These are phyloP conservation scores for Adelphocoris suturalis DNA, from an alignment of 2,888 invertebrate genomes.

Conservation along the genomic window DNA sequence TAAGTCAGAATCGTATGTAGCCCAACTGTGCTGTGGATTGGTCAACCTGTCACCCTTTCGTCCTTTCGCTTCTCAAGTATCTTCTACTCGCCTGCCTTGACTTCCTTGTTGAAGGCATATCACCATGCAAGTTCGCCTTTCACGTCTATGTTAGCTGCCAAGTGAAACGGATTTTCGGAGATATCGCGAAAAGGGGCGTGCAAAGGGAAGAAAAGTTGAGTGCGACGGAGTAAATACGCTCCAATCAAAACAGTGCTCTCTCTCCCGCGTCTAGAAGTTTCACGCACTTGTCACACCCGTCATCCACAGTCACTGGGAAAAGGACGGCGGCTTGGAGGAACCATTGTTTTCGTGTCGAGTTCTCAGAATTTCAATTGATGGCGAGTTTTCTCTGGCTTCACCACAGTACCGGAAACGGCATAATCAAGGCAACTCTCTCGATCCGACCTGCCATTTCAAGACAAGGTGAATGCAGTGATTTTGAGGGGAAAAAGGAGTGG, in stretches of 20 bases:
- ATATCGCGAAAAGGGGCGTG: not conserved
- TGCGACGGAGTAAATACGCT: slow-evolving; percentile 23
- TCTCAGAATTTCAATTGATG: slow-evolving; percentile 55
- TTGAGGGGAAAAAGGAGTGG: not conserved
- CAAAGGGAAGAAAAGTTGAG: slow-evolving; percentile 32
- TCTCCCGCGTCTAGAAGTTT: slow-evolving; percentile 32
- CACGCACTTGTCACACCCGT: slow-evolving; percentile 62
- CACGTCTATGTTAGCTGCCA: not conserved
- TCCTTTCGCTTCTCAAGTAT: too few relatives aligned
- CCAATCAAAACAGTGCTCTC: slow-evolving; percentile 48
- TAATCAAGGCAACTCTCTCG: slow-evolving; percentile 49
- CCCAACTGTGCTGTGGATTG: too few relatives aligned
- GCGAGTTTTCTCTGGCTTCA: slow-evolving; percentile 17
- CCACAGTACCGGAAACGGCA: slow-evolving; percentile 26
- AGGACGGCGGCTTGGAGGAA: slow-evolving; percentile 38
- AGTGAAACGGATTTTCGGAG: not conserved
- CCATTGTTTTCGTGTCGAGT: slow-evolving; percentile 51
- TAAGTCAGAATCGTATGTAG: too few relatives aligned
- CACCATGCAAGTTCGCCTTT: not conserved
- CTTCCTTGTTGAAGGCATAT: not conserved
- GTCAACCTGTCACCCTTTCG: too few relatives aligned
- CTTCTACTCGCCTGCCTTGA: not conserved
- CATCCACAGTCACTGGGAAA: slow-evolving; percentile 45
- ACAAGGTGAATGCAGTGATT: not conserved
- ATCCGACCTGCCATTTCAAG: slow-evolving; percentile 8